Percentiles rank a stretch among this genome's conserved stretches.
These are phyloP conservation scores for Neostethus bicornis DNA, from an alignment of 2,797 vertebrate species.

Conservation along the genomic window DNA sequence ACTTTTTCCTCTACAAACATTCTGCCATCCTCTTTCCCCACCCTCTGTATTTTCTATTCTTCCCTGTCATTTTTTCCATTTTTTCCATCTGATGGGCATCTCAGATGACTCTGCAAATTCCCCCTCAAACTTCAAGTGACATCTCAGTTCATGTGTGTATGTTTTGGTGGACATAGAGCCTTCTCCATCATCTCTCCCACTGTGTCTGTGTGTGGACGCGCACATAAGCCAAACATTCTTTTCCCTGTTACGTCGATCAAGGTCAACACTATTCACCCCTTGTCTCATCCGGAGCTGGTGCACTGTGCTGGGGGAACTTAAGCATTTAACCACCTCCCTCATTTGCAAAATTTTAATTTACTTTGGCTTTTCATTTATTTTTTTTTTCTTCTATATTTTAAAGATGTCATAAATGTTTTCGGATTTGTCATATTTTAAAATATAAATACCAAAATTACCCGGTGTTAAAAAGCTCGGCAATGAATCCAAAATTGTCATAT, in stretches of 20 bases:
- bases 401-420: background rate
- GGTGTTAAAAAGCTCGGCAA: too few relatives aligned
- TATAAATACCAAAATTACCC: too few relatives aligned
- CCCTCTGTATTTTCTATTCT: conserved; percentile 12
- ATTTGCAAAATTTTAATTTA: background rate
- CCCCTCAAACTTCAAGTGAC: conserved; percentile 26
- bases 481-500: too few relatives aligned
- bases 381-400: background rate
- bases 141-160: conserved; percentile 23
- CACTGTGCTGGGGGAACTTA: background rate
- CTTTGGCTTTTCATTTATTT: too few relatives aligned
- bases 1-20: conserved; percentile 10
- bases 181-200: conserved; percentile 31
- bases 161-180: conserved; percentile 2
- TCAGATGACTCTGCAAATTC: conserved; percentile 60
- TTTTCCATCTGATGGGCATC: conserved; percentile 66
- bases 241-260: conserved; percentile 55
- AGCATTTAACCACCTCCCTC: background rate
- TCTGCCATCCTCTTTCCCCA: conserved; percentile 2
- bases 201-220: conserved; percentile 35
- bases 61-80: conserved; percentile 23
- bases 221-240: conserved; percentile 33
- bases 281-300: conserved; percentile 1
- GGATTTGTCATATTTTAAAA: too few relatives aligned
- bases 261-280: conserved; percentile 39